Conservation (phyloP, 2,797 vertebrate species). For the Gephyroberyx darwinii region DNA sequence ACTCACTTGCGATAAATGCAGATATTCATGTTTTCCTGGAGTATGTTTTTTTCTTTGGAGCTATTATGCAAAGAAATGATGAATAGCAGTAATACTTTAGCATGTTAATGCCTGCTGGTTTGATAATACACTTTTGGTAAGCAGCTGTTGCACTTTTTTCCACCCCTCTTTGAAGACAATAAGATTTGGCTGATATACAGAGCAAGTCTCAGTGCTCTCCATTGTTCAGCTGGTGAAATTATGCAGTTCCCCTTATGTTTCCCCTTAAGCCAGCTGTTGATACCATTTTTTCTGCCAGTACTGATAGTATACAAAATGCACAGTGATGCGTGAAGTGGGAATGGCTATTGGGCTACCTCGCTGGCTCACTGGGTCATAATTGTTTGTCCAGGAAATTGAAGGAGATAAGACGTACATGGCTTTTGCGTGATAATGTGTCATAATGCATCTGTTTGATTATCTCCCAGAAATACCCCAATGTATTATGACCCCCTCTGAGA, state of each 20-base stretch:
- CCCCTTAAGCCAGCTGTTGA: constrained; percentile 64
- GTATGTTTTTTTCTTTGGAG: background rate
- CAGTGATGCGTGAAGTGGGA: constrained; percentile 68
- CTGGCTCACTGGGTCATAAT: constrained; percentile 52
- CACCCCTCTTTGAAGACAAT: constrained; percentile 25
- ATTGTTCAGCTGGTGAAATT: constrained; percentile 59
- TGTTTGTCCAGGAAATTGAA: constrained; percentile 58
- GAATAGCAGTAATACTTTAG: constrained; percentile 8
- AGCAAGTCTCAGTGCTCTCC: constrained; percentile 29
- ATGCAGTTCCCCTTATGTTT: constrained; percentile 50
- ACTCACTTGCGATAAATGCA: constrained; percentile 12
- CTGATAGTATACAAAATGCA: constrained; percentile 47
- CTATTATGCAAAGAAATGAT: constrained; percentile 1
- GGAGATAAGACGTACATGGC: constrained; percentile 59
- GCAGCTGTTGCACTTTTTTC: background rate
- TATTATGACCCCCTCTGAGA: constrained; percentile 38
- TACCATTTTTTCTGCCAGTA: constrained; percentile 55
- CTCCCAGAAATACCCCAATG: constrained; percentile 36
- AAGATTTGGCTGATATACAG: constrained; percentile 39
- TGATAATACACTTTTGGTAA: constrained; percentile 22
- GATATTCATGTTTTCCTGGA: constrained; percentile 34
- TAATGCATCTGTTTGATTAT: constrained; percentile 52
- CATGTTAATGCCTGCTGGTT: constrained; percentile 21
- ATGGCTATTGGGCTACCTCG: constrained; percentile 39
- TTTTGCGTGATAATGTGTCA: constrained; percentile 53